phyloP scores from a whole-genome alignment of 2,113 vertebrate genomes.

The Rhizomys pruinosus region DNA sequence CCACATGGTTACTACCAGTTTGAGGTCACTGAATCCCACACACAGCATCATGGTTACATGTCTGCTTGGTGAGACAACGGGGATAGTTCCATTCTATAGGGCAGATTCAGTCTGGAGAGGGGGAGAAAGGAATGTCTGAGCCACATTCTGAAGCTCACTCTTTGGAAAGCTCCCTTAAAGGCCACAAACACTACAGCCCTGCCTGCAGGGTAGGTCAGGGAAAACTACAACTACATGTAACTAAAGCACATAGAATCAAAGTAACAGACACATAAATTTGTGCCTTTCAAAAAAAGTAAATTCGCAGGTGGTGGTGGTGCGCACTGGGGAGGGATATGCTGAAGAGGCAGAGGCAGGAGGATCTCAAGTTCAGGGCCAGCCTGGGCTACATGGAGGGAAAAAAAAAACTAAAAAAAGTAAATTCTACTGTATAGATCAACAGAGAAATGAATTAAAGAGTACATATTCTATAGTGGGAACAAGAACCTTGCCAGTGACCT shows the following conservation, averaged over 20 bases:
- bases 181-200: neutral
- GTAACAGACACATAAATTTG: neutral
- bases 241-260: conserved; percentile 12
- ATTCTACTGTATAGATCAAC: neutral
- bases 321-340: too few species aligned
- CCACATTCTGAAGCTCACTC: conserved; percentile 1
- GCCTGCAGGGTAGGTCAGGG: neutral
- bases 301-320: too few species aligned
- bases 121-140: neutral
- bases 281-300: neutral
- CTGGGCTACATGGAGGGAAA: too few species aligned
- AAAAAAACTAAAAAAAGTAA: too few species aligned
- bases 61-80: neutral
- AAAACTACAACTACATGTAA: neutral
- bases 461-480: conserved; percentile 15
- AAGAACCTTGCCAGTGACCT: neutral
- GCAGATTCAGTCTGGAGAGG: conserved; percentile 23
- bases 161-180: conserved; percentile 7
- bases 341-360: too few species aligned
- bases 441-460: neutral
- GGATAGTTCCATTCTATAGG: neutral
- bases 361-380: too few species aligned
- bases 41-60: neutral
- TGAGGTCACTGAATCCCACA: neutral
- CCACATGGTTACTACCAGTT: neutral